Evolutionary conservation across 2,888 invertebrate genomes (phyloP), one percentile per base, ranked within the genome.

Genomic region (Camptogramma bilineatum): DNA sequence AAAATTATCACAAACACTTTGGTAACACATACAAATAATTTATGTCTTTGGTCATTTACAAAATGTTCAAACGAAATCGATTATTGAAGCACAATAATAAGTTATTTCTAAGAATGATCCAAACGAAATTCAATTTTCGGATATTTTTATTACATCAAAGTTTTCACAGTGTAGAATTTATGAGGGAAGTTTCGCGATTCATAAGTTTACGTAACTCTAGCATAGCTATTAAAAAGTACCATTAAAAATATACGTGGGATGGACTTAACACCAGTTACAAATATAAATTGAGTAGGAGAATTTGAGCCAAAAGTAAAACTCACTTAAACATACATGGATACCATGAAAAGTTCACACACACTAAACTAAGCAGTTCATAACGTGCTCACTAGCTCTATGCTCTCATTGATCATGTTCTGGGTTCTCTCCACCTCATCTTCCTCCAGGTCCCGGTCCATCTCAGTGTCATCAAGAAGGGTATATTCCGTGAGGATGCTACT

Each of bases 401-500:
- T 91, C 68, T 93, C 93, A 47, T 93, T 93, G 63, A 93, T 90
- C 65, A 91, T 72, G 66, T 93, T 93, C 77, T 93, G 93, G 1
- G 86, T 81, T 51, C 82, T 79, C 72, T 91, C 76, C 21, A 71
- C 69, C 60, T 83, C 84, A 9, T 84, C 87, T 1, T 83, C 70
- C 2, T 78, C 81, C 5, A 71, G 76, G 0, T 80, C 80, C 34
- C 74, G 70, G 19, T 83, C 86, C 4, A 71, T 72, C 1, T 87
- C 87, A 0, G 78, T 78, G 16, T 91, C 91, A 44, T 93, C 93
- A 0, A 93, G 78, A 1, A 91, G 78, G 0, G 93, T 93, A 73
- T 88, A 91, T 68, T 93, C 93, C 0, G 93, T 93, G 39, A 86
- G 81, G 71, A 93, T 88, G 73, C 92, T 92, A 81, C 90, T 88